phyloP scores from a whole-genome alignment of 2,797 vertebrate species.

The Hoplostethus atlanticus region DNA sequence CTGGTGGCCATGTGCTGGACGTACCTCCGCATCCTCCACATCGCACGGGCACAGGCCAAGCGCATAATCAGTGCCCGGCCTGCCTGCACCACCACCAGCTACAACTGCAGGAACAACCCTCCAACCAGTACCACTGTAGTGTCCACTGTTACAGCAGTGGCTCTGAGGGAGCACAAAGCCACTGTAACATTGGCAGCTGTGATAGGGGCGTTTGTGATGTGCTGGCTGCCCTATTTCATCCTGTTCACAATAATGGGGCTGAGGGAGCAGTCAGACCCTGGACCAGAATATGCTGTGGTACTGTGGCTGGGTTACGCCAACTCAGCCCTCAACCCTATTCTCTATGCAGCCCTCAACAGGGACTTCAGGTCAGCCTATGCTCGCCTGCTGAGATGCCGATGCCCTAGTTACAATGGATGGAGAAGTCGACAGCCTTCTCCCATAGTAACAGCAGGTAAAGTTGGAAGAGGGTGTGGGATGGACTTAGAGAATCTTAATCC shows the following conservation, averaged over 20 bases:
- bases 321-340: constrained; percentile 94
- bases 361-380: constrained; percentile 93
- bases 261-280: constrained; percentile 77
- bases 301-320: constrained; percentile 95
- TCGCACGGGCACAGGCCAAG: constrained; percentile 92
- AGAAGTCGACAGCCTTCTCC: constrained; percentile 41
- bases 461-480: neutral
- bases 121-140: constrained; percentile 58
- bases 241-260: constrained; percentile 90
- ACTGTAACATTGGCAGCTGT: constrained; percentile 92
- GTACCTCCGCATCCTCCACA: constrained; percentile 91
- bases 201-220: constrained; percentile 91
- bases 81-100: constrained; percentile 61
- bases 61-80: constrained; percentile 85
- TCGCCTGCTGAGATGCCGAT: constrained; percentile 83
- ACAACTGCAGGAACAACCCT: constrained; percentile 54
- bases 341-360: constrained; percentile 92
- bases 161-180: constrained; percentile 93
- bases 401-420: constrained; percentile 52
- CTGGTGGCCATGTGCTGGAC: constrained; percentile 93
- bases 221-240: constrained; percentile 97
- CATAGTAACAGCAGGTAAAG: constrained; percentile 53
- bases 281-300: constrained; percentile 84
- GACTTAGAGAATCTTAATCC: neutral
- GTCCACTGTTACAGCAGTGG: constrained; percentile 75